Evolutionary conservation across 2,797 vertebrate species (phyloP), one percentile per base, ranked within the genome.

Genomic region (Darevskia nairensis): DNA sequence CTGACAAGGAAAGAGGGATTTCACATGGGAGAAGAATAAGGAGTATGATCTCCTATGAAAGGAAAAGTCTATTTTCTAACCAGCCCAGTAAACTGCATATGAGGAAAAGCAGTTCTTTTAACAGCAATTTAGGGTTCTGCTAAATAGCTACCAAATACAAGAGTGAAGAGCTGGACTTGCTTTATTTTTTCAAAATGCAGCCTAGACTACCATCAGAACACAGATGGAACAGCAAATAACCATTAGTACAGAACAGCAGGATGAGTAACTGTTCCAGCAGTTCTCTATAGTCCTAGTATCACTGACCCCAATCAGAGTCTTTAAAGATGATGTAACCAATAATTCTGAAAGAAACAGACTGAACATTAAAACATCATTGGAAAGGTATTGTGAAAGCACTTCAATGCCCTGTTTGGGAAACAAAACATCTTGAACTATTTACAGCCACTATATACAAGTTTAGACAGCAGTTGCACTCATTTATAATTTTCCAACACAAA

Each of bases 101-200:
- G 11, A 11, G 13, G 4, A 23, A 82, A 50, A 77, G 29, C 21
- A 83, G 44, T 55, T 93, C 93, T 92, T 71, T 71, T n/a, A 91
- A 46, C 46, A 27, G 83, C 23, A 75, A 59, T 84, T 82, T 82
- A 89, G 86, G 91, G 88, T 91, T 91, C 89, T 92, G 90, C 90
- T 90, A 89, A 81, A 10, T 84, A 1, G 21, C 1, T 19, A 91
- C 71, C 71, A 2, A 0, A 72, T 23, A 69, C 80, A n/a, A 81
- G 86, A 64, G 8, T 50, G 4, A 76, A 50, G n/a, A 76, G 72
- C 25, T 76, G 41, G 61, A 80, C 88, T 92, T 86, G 90, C 84
- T 76, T 82, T 46, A 66, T 89, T 74, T 68, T 50, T 39, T 11
- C 8, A 11, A 64, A 64, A 88, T 69, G 3, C 15, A 83, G 35